Evolutionary conservation across 37 sponge, comb jelly and placozoan species (phyloP).

Genomic region (Chondrilla cf. caribensis): DNA sequence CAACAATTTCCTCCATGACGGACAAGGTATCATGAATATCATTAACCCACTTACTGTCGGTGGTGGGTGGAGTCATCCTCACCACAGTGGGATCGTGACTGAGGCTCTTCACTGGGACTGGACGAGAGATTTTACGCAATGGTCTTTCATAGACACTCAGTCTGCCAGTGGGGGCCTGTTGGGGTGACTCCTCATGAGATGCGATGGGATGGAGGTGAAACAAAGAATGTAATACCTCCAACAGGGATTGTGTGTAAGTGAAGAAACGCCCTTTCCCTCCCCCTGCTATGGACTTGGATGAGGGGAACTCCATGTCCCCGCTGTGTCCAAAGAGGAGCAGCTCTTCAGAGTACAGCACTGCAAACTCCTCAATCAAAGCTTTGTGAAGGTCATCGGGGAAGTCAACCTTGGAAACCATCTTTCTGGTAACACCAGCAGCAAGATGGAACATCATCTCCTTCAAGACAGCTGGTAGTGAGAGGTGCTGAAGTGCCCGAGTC

Average conservation of each 20-base stretch:
- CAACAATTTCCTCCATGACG: not conserved
- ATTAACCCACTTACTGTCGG: not conserved
- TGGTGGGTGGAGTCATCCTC: not conserved
- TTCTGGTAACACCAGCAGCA: constrained; percentile 53
- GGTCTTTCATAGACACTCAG: constrained; percentile 12
- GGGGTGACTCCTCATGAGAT: not conserved
- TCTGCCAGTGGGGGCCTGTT: not conserved
- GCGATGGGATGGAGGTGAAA: not conserved
- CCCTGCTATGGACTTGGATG: constrained; percentile 31
- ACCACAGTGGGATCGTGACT: not conserved
- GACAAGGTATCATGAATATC: not conserved
- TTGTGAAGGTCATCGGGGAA: constrained; percentile 39
- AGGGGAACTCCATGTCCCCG: constrained; percentile 34
- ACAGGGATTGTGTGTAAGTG: constrained; percentile 73
- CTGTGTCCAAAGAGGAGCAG: constrained; percentile 8
- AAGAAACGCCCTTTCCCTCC: constrained; percentile 72
- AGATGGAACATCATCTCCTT: constrained; percentile 62
- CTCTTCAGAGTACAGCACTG: constrained; percentile 56
- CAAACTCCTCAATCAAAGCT: constrained; percentile 50
- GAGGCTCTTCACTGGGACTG: constrained; percentile 8
- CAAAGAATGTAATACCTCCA: constrained; percentile 57
- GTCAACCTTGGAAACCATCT: not conserved
- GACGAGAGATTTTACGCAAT: constrained; percentile 2
- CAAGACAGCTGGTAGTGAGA: constrained; percentile 30
- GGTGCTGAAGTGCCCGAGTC: constrained; percentile 15